phyloP scores from a whole-genome alignment of 2,888 invertebrate species.

The Philaethria dido region DNA sequence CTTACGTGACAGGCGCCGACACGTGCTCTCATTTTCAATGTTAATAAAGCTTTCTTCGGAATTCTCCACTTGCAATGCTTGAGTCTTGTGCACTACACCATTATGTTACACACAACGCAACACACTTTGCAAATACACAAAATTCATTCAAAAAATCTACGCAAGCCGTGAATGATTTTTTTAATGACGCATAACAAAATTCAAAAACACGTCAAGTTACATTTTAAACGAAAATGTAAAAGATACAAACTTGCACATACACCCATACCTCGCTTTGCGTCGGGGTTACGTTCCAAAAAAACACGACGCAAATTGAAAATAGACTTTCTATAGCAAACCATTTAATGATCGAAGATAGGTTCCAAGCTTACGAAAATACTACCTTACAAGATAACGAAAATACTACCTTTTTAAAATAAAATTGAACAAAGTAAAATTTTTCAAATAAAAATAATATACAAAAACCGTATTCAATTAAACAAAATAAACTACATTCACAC shows the following conservation, averaged over 20 bases:
- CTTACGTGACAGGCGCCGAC: slow-evolving; percentile 36
- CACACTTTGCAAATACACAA: slow-evolving; percentile 13
- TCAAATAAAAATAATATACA: too few species aligned
- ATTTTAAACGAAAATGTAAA: not conserved
- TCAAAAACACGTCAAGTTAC: not conserved
- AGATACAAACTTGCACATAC: not conserved
- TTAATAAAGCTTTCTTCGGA: slow-evolving; percentile 58
- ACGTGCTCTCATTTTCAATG: slow-evolving; percentile 46
- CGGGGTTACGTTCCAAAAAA: too few species aligned
- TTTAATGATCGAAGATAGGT: too few species aligned
- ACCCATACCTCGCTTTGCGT: too few species aligned
- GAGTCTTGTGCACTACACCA: slow-evolving; percentile 53
- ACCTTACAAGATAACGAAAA: too few species aligned
- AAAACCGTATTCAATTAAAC: too few species aligned
- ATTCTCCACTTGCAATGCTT: slow-evolving; percentile 57
- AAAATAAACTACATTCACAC: too few species aligned
- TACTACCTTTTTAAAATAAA: too few species aligned
- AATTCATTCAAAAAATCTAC: slow-evolving; percentile 7
- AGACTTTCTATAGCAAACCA: too few species aligned
- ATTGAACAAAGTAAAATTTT: too few species aligned
- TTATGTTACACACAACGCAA: slow-evolving; percentile 30
- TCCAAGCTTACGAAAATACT: too few species aligned
- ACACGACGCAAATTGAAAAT: too few species aligned
- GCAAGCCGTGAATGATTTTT: slow-evolving; percentile 9
- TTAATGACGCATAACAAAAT: not conserved